Base-by-base conservation (phyloP, 2,888 invertebrate genomes). In the Scrobipalpa costella region DNA sequence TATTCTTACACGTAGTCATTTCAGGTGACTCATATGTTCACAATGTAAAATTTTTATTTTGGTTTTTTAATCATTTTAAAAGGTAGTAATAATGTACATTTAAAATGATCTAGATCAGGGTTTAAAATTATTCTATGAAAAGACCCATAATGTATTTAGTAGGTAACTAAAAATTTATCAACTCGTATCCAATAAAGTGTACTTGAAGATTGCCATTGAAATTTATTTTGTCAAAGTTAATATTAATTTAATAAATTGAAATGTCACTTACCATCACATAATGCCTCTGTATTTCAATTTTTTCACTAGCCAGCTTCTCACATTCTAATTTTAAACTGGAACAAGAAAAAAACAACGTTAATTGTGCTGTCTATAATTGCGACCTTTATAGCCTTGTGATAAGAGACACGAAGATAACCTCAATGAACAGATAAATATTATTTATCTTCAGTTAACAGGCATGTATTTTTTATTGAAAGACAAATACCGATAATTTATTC, bases 201-300 rank as follows among this genome's bases (percentile, higher is more conserved):
- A n/a, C n/a, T n/a, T n/a, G n/a, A n/a, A n/a, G n/a, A n/a, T n/a
- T n/a, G n/a, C n/a, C n/a, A n/a, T n/a, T n/a, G n/a, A n/a, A n/a
- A n/a, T n/a, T n/a, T n/a, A n/a, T n/a, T 27, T 27, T 27, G 5
- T 27, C 5, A 27, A 27, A 27, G 27, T 27, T 27, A 27, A 27
- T 3, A 27, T 27, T 27, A 3, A 27, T 27, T 27, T 27, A 47
- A n/a, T 13, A 38, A 65, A 63, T 61, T 44, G 52, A 67, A 65
- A 62, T 64, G 61, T 66, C 69, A 90, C 95, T 94, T 90, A 96
- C 96, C 96, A 97, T 96, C 73, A 96, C 96, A 92, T 96, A 97
- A 92, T 97, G 96, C 89, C 97, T 93, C 88, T 97, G 96, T 92
- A 96, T 96, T 92, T 96, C 96, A 78, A 96, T 96, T 93, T 96